Evolutionary conservation across 2,113 vertebrate species (phyloP).

Genomic region (Ceuthmochares aereus): DNA sequence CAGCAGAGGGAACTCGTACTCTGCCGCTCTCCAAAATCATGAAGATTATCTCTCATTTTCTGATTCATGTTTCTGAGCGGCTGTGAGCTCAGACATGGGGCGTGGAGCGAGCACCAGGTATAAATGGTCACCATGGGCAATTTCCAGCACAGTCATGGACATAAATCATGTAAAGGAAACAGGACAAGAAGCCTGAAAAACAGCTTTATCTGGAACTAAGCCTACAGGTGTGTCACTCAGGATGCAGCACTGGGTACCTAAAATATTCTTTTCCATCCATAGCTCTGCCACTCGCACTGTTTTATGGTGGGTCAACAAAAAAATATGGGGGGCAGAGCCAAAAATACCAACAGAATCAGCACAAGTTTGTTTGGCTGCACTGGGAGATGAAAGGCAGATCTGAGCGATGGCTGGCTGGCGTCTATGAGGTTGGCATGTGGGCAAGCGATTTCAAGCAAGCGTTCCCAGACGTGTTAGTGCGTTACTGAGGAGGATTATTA

Average conservation of each 20-base stretch:
- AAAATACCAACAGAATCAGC: not conserved
- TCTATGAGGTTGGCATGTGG: not conserved
- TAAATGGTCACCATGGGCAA: not conserved
- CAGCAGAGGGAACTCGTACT: slow-evolving; percentile 64
- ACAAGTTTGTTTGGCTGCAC: not conserved
- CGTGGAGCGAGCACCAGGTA: not conserved
- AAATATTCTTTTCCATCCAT: not conserved
- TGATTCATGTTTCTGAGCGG: not conserved
- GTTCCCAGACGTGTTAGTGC: not conserved
- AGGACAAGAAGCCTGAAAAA: not conserved
- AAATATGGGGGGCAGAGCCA: not conserved
- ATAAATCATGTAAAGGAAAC: not conserved
- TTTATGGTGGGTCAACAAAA: not conserved
- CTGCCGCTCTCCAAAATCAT: not conserved
- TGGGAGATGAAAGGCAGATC: not conserved
- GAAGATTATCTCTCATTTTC: not conserved
- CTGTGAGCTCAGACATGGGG: not conserved
- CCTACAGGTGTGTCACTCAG: not conserved
- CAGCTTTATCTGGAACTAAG: not conserved
- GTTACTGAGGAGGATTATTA: not conserved
- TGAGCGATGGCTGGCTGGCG: accelerated
- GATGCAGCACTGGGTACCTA: not conserved
- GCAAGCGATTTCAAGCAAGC: not conserved
- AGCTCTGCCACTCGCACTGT: not conserved
- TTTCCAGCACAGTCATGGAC: not conserved